Base-by-base conservation (phyloP, 1,140 invertebrate genomes). In the Nasonia vitripennis region DNA sequence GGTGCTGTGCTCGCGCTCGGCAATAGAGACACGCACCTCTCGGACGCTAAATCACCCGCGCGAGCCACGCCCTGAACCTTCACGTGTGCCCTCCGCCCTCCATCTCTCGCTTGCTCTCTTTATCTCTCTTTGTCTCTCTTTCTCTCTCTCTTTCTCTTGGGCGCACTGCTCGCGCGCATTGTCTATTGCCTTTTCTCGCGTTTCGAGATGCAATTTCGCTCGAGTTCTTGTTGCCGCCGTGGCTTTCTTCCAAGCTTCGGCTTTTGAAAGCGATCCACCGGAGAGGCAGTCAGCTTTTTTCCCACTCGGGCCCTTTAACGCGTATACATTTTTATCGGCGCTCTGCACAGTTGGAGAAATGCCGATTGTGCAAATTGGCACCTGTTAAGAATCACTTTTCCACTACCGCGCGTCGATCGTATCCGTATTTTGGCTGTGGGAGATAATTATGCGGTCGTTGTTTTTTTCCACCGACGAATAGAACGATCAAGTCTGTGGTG, bases 1-100 rank as follows among this genome's bases (percentile, higher is more conserved):
- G 82, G 41, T 71, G 37, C 31, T 23, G 34, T 37, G 27, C 68
- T 37, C 48, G 23, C 45, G 88, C 87, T 68, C 78, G 87, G 86
- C 87, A 89, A 91, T 92, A 92, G 92, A 93, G 91, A 93, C 92
- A 93, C 91, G 91, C 91, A 92, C 90, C 91, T 92, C 78, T 89
- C 86, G 84, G 62, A 81, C 90, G 90, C 90, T 93, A 93, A 93
- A 93, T 93, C 92, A 93, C 89, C 89, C 88, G 74, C 68, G 71
- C 62, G 86, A 88, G 88, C 92, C 92, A 93, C 92, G 92, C 92
- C 92, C 89, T 87, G 77, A 89, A 89, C 88, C 88, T 87, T 88
- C 87, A 86, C 84, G 87, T 89, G 82, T 73, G 88, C 88, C 88
- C 89, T 88, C 89, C 88, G 88, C 89, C 88, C 87, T 89, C 88